Conservation (phyloP, 1,140 invertebrate species). For the Pogonomyrmex californicus region DNA sequence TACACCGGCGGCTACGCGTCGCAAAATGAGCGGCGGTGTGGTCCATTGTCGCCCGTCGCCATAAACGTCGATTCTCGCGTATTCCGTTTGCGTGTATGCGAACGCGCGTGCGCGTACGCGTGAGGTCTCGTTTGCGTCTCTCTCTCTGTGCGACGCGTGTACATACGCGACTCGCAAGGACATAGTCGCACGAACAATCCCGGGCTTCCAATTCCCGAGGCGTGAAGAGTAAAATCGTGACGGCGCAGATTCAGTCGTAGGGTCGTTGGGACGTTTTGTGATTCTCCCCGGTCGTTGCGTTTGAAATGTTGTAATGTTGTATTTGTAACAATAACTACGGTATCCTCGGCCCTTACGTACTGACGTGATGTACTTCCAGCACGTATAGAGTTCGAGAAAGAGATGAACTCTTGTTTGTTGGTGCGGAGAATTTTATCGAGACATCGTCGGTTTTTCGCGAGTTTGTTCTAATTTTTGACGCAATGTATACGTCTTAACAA, state of each 20-base stretch:
- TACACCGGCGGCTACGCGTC: conserved; percentile 52
- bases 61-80: conserved; percentile 40
- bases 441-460: not conserved
- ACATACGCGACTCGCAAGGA: not conserved
- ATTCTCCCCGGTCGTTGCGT: not conserved
- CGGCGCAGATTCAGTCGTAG: not conserved
- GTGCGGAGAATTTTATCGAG: not conserved
- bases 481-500: not conserved
- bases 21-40: conserved; percentile 21
- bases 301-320: conserved; percentile 29
- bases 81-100: too few species aligned
- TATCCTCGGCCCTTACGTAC: not conserved
- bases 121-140: conserved; percentile 15
- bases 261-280: not conserved
- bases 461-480: not conserved
- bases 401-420: not conserved
- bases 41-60: conserved; percentile 54
- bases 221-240: conserved; percentile 18
- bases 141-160: not conserved
- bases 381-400: not conserved
- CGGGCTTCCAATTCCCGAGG: not conserved
- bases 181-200: conserved; percentile 9
- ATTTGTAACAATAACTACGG: not conserved
- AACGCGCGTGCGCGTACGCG: not conserved
- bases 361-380: not conserved